Percentiles rank a stretch among this genome's conserved stretches.
Conservation (phyloP, 2,888 invertebrate species). For the Mesorhabditis spiculigera region DNA sequence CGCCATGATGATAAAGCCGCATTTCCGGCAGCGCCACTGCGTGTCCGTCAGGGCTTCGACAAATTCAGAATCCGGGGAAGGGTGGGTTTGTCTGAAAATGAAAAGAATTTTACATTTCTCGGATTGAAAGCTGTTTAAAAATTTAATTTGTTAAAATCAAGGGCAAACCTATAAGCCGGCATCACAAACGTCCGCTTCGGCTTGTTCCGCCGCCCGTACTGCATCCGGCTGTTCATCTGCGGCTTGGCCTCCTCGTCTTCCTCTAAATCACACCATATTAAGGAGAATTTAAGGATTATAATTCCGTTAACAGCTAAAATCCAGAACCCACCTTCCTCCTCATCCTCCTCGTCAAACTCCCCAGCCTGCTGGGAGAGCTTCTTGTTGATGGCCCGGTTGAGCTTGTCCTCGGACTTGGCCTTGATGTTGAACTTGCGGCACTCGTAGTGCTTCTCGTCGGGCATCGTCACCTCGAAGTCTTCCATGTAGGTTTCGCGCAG, state of each 20-base stretch:
- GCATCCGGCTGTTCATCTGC: slow-evolving; percentile 49
- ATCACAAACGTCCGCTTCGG: slow-evolving; percentile 55
- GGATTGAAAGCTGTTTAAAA: not conserved
- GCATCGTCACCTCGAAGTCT: slow-evolving; percentile 48
- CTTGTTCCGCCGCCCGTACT: slow-evolving; percentile 44
- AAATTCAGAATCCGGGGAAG: slow-evolving; percentile 36
- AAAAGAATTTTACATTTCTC: no score
- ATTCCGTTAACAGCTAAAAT: not conserved
- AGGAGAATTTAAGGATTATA: not conserved
- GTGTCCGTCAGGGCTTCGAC: slow-evolving; percentile 50
- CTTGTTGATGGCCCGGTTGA: slow-evolving; percentile 27
- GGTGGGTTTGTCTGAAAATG: slow-evolving; percentile 49
- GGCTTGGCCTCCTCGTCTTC: slow-evolving; percentile 17
- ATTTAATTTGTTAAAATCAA: not conserved
- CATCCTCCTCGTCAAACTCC: slow-evolving; percentile 17
- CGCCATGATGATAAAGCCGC: slow-evolving; percentile 30
- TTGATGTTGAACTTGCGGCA: slow-evolving; percentile 39
- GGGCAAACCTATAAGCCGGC: slow-evolving; percentile 38
- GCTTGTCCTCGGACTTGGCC: slow-evolving; percentile 34
- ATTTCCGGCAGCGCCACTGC: slow-evolving; percentile 54
- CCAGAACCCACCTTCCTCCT: slow-evolving; percentile 18
- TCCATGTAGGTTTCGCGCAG: slow-evolving; percentile 49
- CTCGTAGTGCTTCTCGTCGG: slow-evolving; percentile 50
- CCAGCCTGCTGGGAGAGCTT: not conserved
- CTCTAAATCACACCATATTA: not conserved